Evolutionary conservation across 2,888 invertebrate species (phyloP), one percentile per base, ranked within the genome.

Genomic region (Chrysolina oricalcia): DNA sequence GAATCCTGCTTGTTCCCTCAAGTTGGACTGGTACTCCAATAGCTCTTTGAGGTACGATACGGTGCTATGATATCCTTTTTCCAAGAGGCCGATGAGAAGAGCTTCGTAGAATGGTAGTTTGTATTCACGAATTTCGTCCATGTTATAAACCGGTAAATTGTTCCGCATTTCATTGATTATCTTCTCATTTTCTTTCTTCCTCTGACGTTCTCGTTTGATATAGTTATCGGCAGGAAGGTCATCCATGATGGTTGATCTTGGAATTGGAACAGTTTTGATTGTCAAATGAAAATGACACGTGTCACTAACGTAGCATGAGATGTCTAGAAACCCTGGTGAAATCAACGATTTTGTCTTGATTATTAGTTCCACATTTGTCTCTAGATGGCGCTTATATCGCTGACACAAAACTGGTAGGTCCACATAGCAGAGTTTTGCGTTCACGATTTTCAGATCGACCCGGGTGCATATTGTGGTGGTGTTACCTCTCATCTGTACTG

Each of bases 91-190:
- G 11, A 90, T 78, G 46, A 92, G 86, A 0, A 92, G 85, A 40
- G 92, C 92, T 84, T 92, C 89, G 82, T 91, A 87, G 66, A 91
- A 85, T 0, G 92, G 91, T 41, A 90, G 72, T 75, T 90, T 90
- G 79, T 89, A 89, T 81, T 93, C 92, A 78, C 88, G 84, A 17
- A 90, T 86, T 77, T 89, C 86, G 9, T 84, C 78, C 0, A 85
- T 74, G 2, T 73, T 85, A 50, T 89, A 83, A 5, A 82, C 78
- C 0, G 90, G 90, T 23, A 90, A 78, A 35, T 83, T 82, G 0
- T 82, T 80, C 70, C 88, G 85, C 78, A 90, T 81, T 48, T 84
- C 78, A 1, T 78, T 78, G 46, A 87, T 86, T 9, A 83, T 79
- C 80, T 35, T 59, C 43, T 63, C 15, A 1, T 71, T 77, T 50